These are phyloP conservation scores for Rhadina sibilatrix DNA, from an alignment of 2,113 vertebrate genomes.

Conservation along the genomic window DNA sequence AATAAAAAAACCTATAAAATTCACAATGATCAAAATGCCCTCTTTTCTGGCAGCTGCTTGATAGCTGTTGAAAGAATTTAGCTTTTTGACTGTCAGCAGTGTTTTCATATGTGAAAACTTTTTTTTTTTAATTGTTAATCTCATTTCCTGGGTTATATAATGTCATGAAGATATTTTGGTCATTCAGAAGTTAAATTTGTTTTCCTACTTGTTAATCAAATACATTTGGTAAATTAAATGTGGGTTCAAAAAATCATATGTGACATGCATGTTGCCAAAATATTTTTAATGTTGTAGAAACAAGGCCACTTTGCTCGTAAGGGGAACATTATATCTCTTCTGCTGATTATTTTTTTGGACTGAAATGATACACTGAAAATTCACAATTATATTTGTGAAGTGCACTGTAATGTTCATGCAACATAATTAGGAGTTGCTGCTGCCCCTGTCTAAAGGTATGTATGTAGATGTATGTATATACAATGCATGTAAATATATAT, in stretches of 20 bases:
- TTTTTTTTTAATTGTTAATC: not conserved
- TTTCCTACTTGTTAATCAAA: not conserved
- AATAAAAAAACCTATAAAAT: not conserved
- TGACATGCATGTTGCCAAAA: not conserved
- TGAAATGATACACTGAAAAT: not conserved
- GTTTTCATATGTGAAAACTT: not conserved
- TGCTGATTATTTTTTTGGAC: not conserved
- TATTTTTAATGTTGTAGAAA: not conserved
- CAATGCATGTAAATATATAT: too few species aligned
- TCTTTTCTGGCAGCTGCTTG: not conserved
- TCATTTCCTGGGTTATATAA: not conserved
- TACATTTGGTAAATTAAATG: not conserved
- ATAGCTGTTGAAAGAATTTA: not conserved
- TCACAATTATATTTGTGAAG: not conserved
- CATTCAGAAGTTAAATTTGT: not conserved
- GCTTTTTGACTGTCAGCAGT: not conserved
- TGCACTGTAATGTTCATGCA: rapidly evolving
- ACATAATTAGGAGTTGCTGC: not conserved
- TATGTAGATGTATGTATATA: not conserved
- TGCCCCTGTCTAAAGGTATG: not conserved
- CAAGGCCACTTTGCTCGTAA: not conserved
- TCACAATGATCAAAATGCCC: not conserved
- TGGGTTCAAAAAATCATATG: not conserved
- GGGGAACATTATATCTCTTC: not conserved
- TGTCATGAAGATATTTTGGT: not conserved